Evolutionary conservation across 2,888 invertebrate genomes (phyloP).

Genomic region (Philereme transversata): DNA sequence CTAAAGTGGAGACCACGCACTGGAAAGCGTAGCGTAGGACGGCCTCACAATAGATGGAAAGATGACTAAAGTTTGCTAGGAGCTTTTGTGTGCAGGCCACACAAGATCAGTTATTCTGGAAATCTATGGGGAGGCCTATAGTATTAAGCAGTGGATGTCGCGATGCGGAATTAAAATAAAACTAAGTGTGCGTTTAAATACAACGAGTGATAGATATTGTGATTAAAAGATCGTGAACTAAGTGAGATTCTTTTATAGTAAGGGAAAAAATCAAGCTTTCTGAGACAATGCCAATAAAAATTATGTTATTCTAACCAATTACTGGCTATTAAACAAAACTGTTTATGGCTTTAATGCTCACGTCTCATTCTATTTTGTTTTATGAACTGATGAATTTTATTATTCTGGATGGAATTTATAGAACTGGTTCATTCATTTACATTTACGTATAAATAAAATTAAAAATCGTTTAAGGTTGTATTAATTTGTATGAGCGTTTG

Average conservation of each 20-base stretch:
- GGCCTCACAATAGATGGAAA: no score
- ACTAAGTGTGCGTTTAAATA: no score
- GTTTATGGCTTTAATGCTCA: slow-evolving; percentile 65
- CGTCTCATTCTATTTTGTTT: slow-evolving; percentile 51
- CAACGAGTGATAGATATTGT: no score
- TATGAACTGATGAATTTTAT: slow-evolving; percentile 46
- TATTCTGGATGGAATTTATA: slow-evolving; percentile 30
- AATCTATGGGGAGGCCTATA: no score
- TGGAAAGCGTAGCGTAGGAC: no score
- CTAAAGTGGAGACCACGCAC: no score
- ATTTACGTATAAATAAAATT: background rate
- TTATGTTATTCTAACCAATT: slow-evolving; percentile 75
- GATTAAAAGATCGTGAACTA: no score
- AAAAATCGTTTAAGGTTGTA: background rate
- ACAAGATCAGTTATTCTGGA: no score
- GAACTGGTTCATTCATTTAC: slow-evolving; percentile 28
- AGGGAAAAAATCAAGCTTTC: slow-evolving; percentile 46
- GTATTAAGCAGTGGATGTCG: no score
- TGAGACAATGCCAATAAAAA: slow-evolving; percentile 77
- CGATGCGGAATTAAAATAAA: no score
- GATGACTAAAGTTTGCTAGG: no score
- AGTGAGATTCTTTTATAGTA: slow-evolving; percentile 40
- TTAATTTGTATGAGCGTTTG: background rate
- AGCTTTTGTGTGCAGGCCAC: no score
- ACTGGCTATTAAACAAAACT: slow-evolving; percentile 71